Evolutionary conservation across 2,797 vertebrate species (phyloP).

Genomic region (Lagorchestes hirsutus): DNA sequence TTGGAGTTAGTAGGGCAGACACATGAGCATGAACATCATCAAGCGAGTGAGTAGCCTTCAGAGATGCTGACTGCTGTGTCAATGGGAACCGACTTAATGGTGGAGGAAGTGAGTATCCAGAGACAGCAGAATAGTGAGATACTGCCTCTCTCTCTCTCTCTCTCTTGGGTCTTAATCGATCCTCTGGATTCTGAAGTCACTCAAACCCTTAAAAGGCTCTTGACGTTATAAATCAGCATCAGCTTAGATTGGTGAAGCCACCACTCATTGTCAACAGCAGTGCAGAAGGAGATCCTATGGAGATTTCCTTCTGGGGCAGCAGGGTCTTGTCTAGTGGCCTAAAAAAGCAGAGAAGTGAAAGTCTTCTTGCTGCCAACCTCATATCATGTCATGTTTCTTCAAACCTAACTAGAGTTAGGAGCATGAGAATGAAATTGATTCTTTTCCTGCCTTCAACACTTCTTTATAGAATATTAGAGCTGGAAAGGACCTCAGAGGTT

Average conservation of each 20-base stretch:
- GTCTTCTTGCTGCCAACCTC: not conserved
- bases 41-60: not conserved
- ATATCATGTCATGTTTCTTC: not conserved
- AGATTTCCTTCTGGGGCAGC: not conserved
- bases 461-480: not conserved
- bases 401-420: not conserved
- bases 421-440: not conserved
- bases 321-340: not conserved
- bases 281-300: not conserved
- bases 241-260: not conserved
- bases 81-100: slow-evolving; percentile 25
- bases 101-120: slow-evolving; percentile 4
- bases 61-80: slow-evolving; percentile 11
- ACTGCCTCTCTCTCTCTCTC: not conserved
- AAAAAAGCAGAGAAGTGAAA: not conserved
- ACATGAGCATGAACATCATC: not conserved
- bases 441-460: not conserved
- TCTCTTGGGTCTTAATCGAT: not conserved
- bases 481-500: not conserved
- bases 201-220: not conserved
- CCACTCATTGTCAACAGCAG: not conserved
- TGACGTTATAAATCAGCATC: not conserved
- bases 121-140: not conserved
- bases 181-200: not conserved
- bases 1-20: not conserved